These are phyloP conservation scores for Alloscopus bannaensis DNA, from an alignment of 2,888 invertebrate species.

Conservation along the genomic window DNA sequence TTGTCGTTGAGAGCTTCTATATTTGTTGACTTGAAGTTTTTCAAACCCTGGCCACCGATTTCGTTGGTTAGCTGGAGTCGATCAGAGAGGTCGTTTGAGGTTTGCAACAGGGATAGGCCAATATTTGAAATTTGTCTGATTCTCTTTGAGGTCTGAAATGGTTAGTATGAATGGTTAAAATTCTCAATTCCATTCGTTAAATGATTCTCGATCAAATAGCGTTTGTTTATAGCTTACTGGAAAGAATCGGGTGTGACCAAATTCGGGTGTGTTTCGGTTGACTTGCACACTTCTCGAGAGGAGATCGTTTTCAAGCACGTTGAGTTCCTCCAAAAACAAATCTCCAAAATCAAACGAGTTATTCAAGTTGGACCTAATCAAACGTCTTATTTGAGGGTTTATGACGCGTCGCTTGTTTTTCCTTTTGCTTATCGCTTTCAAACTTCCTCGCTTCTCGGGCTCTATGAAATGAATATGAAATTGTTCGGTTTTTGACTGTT, in stretches of 20 bases:
- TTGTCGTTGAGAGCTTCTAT: slow-evolving; percentile 58
- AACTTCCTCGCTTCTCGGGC: neutral
- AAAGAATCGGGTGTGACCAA: slow-evolving; percentile 65
- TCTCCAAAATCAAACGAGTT: slow-evolving; percentile 65
- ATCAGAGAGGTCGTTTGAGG: slow-evolving; percentile 67
- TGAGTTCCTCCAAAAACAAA: slow-evolving; percentile 57
- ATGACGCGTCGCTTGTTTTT: slow-evolving; percentile 50
- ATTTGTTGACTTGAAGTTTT: slow-evolving; percentile 65
- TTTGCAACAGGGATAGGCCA: slow-evolving; percentile 66
- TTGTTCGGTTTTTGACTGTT: too few species aligned
- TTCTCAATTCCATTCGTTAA: too few species aligned
- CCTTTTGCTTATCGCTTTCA: slow-evolving; percentile 25
- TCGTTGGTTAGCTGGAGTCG: slow-evolving; percentile 66
- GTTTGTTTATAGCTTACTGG: too few species aligned
- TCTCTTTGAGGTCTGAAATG: slow-evolving; percentile 63
- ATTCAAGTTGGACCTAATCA: slow-evolving; percentile 59
- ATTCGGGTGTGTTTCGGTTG: slow-evolving; percentile 61
- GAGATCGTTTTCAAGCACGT: slow-evolving; percentile 65
- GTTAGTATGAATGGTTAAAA: slow-evolving; percentile 8
- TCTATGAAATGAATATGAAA: slow-evolving; percentile 8
- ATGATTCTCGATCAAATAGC: too few species aligned
- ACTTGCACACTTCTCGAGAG: slow-evolving; percentile 58
- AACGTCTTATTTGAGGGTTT: slow-evolving; percentile 53
- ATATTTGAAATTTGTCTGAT: slow-evolving; percentile 70
- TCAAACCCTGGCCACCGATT: slow-evolving; percentile 64